Evolutionary conservation across 1,140 invertebrate species (phyloP).

Genomic region (Heliconius hewitsoni): DNA sequence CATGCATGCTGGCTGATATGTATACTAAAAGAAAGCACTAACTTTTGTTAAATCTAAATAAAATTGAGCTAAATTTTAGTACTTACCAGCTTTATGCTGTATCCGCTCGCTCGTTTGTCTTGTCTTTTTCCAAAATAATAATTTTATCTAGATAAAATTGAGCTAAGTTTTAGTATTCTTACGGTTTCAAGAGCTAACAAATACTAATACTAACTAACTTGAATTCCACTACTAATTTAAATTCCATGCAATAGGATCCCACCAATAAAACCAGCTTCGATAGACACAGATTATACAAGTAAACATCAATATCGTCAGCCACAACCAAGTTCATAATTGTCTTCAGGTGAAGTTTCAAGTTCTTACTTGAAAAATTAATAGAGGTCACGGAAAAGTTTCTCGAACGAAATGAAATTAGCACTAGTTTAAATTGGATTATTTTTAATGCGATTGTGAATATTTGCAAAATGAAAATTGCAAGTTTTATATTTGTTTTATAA

Average conservation of each 20-base stretch:
- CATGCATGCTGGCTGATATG: too few species aligned
- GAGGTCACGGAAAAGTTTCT: slow-evolving; percentile 11
- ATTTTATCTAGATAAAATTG: background rate
- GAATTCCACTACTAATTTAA: background rate
- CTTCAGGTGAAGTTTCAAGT: slow-evolving; percentile 18
- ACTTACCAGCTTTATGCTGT: too few species aligned
- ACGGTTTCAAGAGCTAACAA: background rate
- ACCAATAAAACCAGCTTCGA: slow-evolving; percentile 18
- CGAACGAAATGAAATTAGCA: background rate
- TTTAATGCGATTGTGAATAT: background rate
- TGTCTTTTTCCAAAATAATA: too few species aligned
- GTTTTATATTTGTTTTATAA: background rate
- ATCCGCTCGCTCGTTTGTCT: too few species aligned
- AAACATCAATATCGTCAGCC: slow-evolving; percentile 25
- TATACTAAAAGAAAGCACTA: too few species aligned
- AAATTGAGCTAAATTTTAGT: too few species aligned
- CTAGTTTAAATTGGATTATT: background rate
- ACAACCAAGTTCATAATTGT: slow-evolving; percentile 28
- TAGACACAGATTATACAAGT: slow-evolving; percentile 19
- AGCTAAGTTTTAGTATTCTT: background rate
- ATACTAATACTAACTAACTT: too few species aligned
- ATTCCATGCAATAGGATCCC: slow-evolving; percentile 12
- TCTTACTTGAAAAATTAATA: slow-evolving; percentile 19
- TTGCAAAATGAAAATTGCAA: background rate
- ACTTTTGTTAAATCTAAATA: too few species aligned